These are phyloP conservation scores for Microcebus tavaratra DNA, from an alignment of 2,113 vertebrate species.

Conservation along the genomic window DNA sequence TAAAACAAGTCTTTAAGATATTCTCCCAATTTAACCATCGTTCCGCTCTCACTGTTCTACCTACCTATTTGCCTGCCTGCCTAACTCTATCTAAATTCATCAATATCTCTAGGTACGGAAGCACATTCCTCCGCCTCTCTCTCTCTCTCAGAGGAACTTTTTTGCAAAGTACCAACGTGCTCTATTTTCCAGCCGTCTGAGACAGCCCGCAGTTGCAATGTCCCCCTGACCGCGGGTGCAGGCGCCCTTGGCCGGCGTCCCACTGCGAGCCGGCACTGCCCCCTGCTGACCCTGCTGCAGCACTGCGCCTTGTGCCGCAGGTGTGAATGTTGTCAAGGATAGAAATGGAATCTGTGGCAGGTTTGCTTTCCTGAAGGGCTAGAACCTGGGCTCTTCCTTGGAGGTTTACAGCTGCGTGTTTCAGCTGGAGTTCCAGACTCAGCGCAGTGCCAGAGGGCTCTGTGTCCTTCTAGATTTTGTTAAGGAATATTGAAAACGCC, in stretches of 20 bases:
- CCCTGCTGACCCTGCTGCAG: not conserved
- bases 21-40: not conserved
- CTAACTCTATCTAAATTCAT: not conserved
- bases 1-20: not conserved
- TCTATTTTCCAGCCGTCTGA: no score
- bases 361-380: not conserved
- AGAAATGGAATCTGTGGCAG: accelerated
- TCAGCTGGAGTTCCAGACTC: not conserved
- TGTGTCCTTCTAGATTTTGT: not conserved
- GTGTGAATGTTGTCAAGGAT: no score
- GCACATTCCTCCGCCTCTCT: not conserved
- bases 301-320: accelerated
- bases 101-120: not conserved
- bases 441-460: not conserved
- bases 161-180: no score
- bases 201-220: no score
- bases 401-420: not conserved
- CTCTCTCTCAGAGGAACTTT: no score
- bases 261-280: not conserved
- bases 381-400: no score
- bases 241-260: not conserved
- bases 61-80: not conserved
- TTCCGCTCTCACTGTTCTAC: not conserved
- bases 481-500: not conserved
- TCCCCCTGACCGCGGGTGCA: no score